Evolutionary conservation across 1,140 invertebrate species (phyloP).

Genomic region (Carposina sasakii): DNA sequence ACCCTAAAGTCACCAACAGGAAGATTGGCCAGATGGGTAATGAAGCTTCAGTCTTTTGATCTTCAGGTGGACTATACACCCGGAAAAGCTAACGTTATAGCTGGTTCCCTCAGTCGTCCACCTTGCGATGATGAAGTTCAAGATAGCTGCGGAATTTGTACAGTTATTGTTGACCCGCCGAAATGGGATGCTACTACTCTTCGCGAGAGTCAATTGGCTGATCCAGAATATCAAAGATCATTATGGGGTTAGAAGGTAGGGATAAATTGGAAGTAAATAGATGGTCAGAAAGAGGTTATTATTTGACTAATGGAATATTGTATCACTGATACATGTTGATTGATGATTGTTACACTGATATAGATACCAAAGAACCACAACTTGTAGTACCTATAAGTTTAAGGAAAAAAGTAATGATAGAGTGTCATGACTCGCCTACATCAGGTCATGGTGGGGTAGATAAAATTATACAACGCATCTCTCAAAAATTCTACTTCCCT

Average conservation of each 20-base stretch:
- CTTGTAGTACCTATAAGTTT: slow-evolving; percentile 19
- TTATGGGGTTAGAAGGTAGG: slow-evolving; percentile 9
- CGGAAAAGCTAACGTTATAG: slow-evolving; percentile 22
- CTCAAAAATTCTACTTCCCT: background rate
- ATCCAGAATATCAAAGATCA: slow-evolving; percentile 23
- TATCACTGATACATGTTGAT: slow-evolving; percentile 11
- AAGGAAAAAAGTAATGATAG: slow-evolving; percentile 12
- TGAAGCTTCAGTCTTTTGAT: slow-evolving; percentile 50
- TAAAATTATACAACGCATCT: slow-evolving; percentile 14
- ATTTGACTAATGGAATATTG: slow-evolving; percentile 9
- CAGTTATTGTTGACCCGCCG: slow-evolving; percentile 5
- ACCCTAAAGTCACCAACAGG: slow-evolving; percentile 43
- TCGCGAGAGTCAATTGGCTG: slow-evolving; percentile 14
- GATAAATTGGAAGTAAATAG: background rate
- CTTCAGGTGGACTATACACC: slow-evolving; percentile 22
- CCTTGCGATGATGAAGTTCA: background rate
- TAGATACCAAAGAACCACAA: slow-evolving; percentile 21
- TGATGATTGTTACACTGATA: too few relatives aligned
- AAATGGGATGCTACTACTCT: slow-evolving; percentile 1
- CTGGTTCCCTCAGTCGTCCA: slow-evolving; percentile 19
- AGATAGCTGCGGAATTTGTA: slow-evolving; percentile 4
- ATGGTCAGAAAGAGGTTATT: slow-evolving; percentile 15
- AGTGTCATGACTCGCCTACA: slow-evolving; percentile 28
- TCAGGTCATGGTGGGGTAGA: slow-evolving; percentile 35
- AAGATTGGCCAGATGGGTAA: slow-evolving; percentile 51